Base-by-base conservation (phyloP, 2,888 invertebrate genomes). In the Drosophila algonquin region DNA sequence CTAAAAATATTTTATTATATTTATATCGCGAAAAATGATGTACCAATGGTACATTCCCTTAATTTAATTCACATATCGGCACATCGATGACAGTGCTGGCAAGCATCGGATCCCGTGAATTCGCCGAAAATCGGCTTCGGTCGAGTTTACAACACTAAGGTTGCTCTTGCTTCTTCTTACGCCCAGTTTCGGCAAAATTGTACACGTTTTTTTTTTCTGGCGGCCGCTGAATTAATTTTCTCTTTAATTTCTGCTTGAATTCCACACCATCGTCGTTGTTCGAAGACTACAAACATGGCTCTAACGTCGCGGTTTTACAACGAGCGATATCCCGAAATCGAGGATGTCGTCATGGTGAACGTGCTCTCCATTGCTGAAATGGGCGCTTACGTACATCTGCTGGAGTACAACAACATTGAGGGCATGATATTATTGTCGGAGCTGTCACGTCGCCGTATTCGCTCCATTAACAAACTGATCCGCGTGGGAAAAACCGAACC, bases 281-380 rank as follows among this genome's bases (percentile, higher is more conserved):
- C 3, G 12, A 47, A 16, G 6, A 14, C 21, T 8, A 18, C 40
- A 10, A 72, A 9, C 24, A 97, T 97, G 97, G 97, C 97, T 90
- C 94, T 98, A 72, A 96, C 97, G 85, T 99, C 98, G 95, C 95
- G 99, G 91, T 99, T 97, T 94, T 99, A 99, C 92, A 96, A 97
- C 91, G 97, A 98, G 93, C 97, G 96, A 90, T 99, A 98, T 93
- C 99, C 99, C 1, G 99, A 99, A 92, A 91, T 99, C 70, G 99
- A 99, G 90, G 99, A 99, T 95, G 99, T 99, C 55, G 99, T 99
- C 53, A 98, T 99, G 98, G 99, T 99, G 30, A 99, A 98, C 91
- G 99, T 99, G 3, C 94, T 98, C 51, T 96, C 98, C 76, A 99
- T 99, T 90, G 99, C 99, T 18, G 99, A 99, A 94, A 99, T 99